These are phyloP conservation scores for Oenanthe oenanthe DNA, from an alignment of 2,113 vertebrate species.

Conservation along the genomic window DNA sequence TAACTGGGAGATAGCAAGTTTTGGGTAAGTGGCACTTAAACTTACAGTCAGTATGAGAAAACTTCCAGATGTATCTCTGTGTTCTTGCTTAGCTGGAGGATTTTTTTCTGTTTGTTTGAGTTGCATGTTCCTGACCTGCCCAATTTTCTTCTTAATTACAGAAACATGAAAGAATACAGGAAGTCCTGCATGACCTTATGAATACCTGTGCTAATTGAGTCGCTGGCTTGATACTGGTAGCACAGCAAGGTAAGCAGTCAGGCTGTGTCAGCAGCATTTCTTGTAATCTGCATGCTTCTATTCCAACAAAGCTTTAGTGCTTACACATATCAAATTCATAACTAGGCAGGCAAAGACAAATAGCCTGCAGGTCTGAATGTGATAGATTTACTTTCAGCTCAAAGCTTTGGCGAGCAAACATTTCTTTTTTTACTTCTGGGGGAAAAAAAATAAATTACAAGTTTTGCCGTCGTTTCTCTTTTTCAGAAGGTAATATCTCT, in stretches of 20 bases:
- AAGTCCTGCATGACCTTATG: constrained; percentile 35
- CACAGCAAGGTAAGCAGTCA: constrained; percentile 72
- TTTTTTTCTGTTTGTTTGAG: not conserved
- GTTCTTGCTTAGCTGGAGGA: not conserved
- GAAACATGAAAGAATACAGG: constrained; percentile 76
- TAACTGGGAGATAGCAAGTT: not conserved
- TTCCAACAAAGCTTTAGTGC: constrained; percentile 42
- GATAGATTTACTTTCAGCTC: constrained; percentile 36
- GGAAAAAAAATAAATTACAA: not conserved
- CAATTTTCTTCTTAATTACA: constrained; percentile 65
- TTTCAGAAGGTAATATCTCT: constrained; percentile 1
- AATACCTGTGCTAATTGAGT: constrained; percentile 67
- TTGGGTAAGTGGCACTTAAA: not conserved
- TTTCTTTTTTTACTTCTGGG: not conserved
- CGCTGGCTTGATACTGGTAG: not conserved
- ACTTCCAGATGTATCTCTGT: not conserved
- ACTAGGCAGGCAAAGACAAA: constrained; percentile 48
- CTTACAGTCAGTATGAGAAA: not conserved
- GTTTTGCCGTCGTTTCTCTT: not conserved
- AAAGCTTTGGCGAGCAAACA: constrained; percentile 18
- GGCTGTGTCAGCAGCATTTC: constrained; percentile 48
- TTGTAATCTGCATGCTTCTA: constrained; percentile 33
- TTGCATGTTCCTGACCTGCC: constrained; percentile 45
- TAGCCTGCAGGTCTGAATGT: not conserved
- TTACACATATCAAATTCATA: constrained; percentile 64